Percentiles rank a stretch among this genome's conserved stretches.
These are phyloP conservation scores for Hippocampus abdominalis DNA, from an alignment of 2,113 vertebrate species.

Conservation along the genomic window DNA sequence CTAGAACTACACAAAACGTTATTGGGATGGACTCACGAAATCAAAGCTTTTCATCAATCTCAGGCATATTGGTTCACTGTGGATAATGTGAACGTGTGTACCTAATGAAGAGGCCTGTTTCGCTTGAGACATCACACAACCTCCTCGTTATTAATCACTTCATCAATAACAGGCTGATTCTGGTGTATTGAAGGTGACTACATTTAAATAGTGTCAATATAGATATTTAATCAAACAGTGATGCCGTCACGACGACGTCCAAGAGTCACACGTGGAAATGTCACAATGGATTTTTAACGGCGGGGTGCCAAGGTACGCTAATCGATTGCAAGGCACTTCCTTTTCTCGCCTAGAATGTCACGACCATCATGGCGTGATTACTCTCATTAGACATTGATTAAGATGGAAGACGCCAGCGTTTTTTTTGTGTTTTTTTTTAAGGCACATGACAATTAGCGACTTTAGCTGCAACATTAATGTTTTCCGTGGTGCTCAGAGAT, in stretches of 20 bases:
- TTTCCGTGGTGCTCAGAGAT: background rate
- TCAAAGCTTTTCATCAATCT: no score
- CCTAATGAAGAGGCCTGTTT: no score
- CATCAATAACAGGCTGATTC: background rate
- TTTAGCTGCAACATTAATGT: slow-evolving; percentile 52
- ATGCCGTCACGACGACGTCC: slow-evolving; percentile 36
- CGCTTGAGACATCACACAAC: background rate
- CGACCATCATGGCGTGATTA: slow-evolving; percentile 65
- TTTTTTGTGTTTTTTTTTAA: slow-evolving; percentile 21
- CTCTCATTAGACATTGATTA: slow-evolving; percentile 72
- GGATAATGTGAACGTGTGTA: no score
- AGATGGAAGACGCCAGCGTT: slow-evolving; percentile 29
- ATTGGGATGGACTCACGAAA: no score
- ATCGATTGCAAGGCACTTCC: slow-evolving; percentile 68
- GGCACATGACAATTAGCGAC: slow-evolving; percentile 58
- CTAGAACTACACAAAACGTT: no score
- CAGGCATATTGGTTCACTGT: no score
- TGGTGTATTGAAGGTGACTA: background rate
- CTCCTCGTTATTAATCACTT: background rate
- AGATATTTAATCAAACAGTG: slow-evolving; percentile 26
- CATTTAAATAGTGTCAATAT: background rate
- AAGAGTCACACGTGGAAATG: slow-evolving; percentile 68
- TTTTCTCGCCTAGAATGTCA: slow-evolving; percentile 67
- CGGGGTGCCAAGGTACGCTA: slow-evolving; percentile 67
- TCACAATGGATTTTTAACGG: slow-evolving; percentile 72